Evolutionary conservation across 2,797 vertebrate species (phyloP), one percentile per base, ranked within the genome.

Genomic region (Tangara arthus): DNA sequence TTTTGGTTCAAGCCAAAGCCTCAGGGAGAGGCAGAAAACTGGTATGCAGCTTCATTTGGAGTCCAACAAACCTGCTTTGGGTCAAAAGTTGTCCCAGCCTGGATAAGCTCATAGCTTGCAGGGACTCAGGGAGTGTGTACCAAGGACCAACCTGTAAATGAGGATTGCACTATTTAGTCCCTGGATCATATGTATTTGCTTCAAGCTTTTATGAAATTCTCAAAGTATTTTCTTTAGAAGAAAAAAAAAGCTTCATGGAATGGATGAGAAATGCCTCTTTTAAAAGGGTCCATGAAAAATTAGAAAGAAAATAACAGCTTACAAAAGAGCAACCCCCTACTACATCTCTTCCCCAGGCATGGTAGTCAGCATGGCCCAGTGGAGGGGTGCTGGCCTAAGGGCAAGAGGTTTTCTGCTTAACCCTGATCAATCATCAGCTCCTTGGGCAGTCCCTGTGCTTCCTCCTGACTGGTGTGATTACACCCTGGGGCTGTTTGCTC

Each of bases 11-110:
- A 91, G 24, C 30, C 37, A 57, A 63, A 91, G 47, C 91, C 70
- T 89, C 68, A n/a, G 73, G 66, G 56, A 76, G 15, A 81, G 42
- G 27, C 94, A 72, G 80, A 84, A 35, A 55, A 23, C 22, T 70
- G 72, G 76, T 83, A 56, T 27, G 52, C 18, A 52, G 77, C 73
- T 93, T 81, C 89, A 78, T 70, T 87, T 95, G 82, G 79, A 94
- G 73, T 84, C 37, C n/a, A 49, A 34, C 59, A 82, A 70, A 59
- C 39, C 11, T 26, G 4, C 49, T 93, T 34, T 41, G 63, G 59
- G 24, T 27, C 76, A 88, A 65, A 83, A 75, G 47, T 35, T 83
- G 17, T 24, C 35, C 47, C 13, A 53, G 27, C 22, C 39, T 75
- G 35, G 34, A 41, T 83, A 49, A 83, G 32, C 21, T 91, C 14